Evolutionary conservation across 2,113 vertebrate genomes (phyloP).

Genomic region (Neopipo cinnamomea): DNA sequence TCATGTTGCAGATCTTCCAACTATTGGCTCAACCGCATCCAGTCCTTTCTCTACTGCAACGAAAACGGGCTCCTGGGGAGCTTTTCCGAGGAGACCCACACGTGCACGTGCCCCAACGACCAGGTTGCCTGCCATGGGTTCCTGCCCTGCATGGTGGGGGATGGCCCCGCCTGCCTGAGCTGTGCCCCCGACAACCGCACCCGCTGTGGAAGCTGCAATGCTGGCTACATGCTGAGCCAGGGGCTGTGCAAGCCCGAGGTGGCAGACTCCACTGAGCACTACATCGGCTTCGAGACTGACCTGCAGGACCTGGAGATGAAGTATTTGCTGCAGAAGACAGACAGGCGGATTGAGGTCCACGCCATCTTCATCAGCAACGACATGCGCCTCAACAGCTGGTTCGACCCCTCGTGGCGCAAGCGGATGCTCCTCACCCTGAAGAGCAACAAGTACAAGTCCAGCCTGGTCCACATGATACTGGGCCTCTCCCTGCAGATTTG

Average conservation of each 20-base stretch:
- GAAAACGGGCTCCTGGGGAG: conserved; percentile 93
- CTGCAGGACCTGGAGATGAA: conserved; percentile 93
- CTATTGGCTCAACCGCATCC: conserved; percentile 91
- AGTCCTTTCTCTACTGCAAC: conserved; percentile 94
- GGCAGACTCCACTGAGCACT: conserved; percentile 93
- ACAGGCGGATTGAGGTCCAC: conserved; percentile 91
- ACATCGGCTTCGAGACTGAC: conserved; percentile 94
- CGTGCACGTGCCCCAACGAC: conserved; percentile 88
- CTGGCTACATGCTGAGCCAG: conserved; percentile 86
- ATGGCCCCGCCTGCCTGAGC: conserved; percentile 79
- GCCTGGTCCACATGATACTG: conserved; percentile 94
- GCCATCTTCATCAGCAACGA: conserved; percentile 99
- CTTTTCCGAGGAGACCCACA: conserved; percentile 91
- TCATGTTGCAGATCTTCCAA: conserved; percentile 79
- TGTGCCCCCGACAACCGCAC: conserved; percentile 92
- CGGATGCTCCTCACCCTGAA: conserved; percentile 95
- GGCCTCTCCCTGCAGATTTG: conserved; percentile 95
- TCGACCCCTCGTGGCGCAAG: conserved; percentile 96
- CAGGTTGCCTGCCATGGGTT: conserved; percentile 84
- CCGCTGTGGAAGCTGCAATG: conserved; percentile 91
- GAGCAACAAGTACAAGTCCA: conserved; percentile 98
- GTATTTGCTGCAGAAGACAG: conserved; percentile 89
- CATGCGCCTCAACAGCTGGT: conserved; percentile 98
- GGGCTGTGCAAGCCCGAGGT: conserved; percentile 91
- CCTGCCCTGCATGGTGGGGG: conserved; percentile 86